Percentiles rank a stretch among this genome's conserved stretches.
Conservation (phyloP, 2,113 vertebrate genomes). For the Mirza zaza region DNA sequence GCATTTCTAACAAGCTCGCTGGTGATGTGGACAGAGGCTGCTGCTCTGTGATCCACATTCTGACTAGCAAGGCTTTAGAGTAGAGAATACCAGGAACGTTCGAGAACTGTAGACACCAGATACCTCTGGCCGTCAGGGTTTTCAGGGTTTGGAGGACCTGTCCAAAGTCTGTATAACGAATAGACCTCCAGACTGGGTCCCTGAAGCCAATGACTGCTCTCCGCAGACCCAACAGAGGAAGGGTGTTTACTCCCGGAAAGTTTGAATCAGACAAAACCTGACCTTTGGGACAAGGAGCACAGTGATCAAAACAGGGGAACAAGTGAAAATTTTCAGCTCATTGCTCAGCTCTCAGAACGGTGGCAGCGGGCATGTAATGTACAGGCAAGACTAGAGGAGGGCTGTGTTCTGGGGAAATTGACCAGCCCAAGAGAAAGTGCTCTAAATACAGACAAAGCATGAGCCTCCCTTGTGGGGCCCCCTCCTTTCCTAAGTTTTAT, state of each 20-base stretch:
- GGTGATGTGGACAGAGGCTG: not conserved
- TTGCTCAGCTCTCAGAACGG: not conserved
- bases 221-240: not conserved
- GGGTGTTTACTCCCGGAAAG: not conserved
- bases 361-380: not conserved
- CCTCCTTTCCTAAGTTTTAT: no score
- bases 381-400: not conserved
- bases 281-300: not conserved
- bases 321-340: not conserved
- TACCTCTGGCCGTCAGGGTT: not conserved
- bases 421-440: not conserved
- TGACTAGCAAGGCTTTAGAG: not conserved
- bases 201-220: not conserved
- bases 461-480: no score
- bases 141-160: not conserved
- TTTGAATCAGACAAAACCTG: not conserved
- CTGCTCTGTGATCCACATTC: not conserved
- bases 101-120: not conserved
- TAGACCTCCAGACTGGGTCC: not conserved
- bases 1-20: not conserved
- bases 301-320: not conserved
- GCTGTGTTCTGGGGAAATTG: not conserved
- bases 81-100: not conserved
- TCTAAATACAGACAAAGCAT: no score
- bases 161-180: not conserved